A percentile compares a stretch with the other conserved stretches of the same genome.
Evolutionary conservation across 2,113 vertebrate genomes (phyloP).

Genomic region (Sebastes fasciatus): DNA sequence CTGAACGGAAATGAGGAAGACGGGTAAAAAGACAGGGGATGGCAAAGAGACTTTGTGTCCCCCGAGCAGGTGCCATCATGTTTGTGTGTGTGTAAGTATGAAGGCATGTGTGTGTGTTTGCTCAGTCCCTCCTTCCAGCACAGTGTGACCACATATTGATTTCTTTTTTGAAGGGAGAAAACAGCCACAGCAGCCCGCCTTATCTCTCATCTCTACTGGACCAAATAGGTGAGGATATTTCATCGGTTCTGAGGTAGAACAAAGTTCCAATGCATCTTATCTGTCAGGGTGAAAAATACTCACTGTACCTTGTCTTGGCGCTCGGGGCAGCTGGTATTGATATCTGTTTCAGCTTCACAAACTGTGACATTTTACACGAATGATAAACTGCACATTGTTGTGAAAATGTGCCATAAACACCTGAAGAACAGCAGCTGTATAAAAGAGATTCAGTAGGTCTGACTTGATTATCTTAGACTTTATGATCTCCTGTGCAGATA

Average conservation of each 20-base stretch:
- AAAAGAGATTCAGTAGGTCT: neutral
- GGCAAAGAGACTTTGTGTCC: conserved; percentile 29
- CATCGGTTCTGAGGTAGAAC: conserved; percentile 20
- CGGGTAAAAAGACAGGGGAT: conserved; percentile 45
- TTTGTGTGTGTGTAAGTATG: neutral
- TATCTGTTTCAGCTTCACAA: conserved; percentile 1
- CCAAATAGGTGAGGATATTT: conserved; percentile 39
- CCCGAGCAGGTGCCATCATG: conserved; percentile 2
- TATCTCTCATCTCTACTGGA: conserved; percentile 25
- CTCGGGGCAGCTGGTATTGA: neutral
- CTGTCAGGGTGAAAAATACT: conserved; percentile 23
- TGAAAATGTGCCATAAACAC: neutral
- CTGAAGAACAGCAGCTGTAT: neutral
- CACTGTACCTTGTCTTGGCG: neutral
- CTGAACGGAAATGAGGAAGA: conserved; percentile 46
- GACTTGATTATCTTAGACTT: neutral
- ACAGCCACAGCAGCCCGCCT: conserved; percentile 28
- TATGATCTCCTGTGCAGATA: neutral
- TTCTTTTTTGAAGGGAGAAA: conserved; percentile 59
- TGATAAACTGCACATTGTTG: neutral
- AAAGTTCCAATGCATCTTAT: conserved; percentile 34
- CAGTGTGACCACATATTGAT: conserved; percentile 49
- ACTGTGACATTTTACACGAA: neutral
- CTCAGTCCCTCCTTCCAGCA: conserved; percentile 18
- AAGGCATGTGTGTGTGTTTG: neutral